phyloP scores from a whole-genome alignment of 2,797 vertebrate species.

The Lepus oiostolus region DNA sequence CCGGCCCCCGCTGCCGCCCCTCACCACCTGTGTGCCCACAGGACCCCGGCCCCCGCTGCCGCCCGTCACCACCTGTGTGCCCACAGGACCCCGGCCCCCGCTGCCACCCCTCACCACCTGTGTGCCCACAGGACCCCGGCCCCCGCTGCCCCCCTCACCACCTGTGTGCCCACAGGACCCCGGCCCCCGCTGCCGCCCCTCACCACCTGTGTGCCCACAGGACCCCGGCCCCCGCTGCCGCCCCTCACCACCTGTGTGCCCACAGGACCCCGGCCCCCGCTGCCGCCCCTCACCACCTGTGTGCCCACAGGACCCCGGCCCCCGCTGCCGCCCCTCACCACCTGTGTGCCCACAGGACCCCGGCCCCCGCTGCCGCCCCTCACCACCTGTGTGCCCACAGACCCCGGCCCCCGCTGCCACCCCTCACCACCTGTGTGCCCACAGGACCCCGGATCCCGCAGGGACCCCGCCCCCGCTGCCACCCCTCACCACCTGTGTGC shows the following conservation, averaged over 20 bases:
- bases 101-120: rapidly evolving
- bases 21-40: rapidly evolving
- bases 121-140: rapidly evolving
- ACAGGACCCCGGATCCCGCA: rapidly evolving
- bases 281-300: rapidly evolving
- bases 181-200: not conserved
- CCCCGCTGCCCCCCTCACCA: not conserved
- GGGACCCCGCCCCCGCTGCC: not conserved
- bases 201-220: rapidly evolving
- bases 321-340: not conserved
- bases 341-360: no score
- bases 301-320: not conserved
- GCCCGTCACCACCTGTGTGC: rapidly evolving
- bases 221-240: not conserved
- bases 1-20: not conserved
- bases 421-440: rapidly evolving
- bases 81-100: rapidly evolving
- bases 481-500: rapidly evolving
- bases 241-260: rapidly evolving
- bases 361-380: no score
- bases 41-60: not conserved
- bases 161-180: not conserved
- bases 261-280: not conserved
- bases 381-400: not conserved
- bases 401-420: rapidly evolving